These are phyloP conservation scores for Meloidogyne hapla DNA, from an alignment of 1,140 invertebrate genomes.

Conservation along the genomic window DNA sequence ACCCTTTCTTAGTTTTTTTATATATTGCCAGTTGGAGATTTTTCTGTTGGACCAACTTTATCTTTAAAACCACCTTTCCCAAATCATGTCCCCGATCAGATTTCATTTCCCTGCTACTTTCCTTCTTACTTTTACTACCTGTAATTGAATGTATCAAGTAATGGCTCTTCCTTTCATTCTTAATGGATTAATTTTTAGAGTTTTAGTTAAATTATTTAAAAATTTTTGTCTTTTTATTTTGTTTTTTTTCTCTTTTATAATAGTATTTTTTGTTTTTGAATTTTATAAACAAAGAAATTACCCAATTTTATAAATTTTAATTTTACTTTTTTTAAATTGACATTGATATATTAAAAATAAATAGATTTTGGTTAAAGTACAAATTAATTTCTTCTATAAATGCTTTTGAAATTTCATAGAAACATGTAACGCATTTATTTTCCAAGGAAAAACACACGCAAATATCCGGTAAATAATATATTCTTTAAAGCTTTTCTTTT, in stretches of 20 bases:
- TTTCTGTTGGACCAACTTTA: background rate
- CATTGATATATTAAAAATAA: background rate
- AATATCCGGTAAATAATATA: no score
- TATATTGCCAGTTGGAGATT: conserved; percentile 1
- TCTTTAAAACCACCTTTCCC: background rate
- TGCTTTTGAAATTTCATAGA: no score
- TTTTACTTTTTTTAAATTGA: background rate
- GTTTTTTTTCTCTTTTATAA: no score
- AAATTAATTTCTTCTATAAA: no score
- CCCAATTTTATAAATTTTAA: background rate
- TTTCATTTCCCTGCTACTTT: background rate
- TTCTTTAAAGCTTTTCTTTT: no score
- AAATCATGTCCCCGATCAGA: background rate
- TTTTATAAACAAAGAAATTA: no score
- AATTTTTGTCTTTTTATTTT: no score
- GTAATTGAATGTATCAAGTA: background rate
- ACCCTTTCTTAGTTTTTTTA: background rate
- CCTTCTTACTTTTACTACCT: background rate
- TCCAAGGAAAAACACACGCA: no score
- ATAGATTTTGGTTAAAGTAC: background rate
- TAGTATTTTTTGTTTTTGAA: no score
- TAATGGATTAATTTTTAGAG: background rate
- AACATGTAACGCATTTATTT: no score
- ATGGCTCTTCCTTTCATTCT: background rate
- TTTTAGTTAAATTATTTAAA: no score